These are phyloP conservation scores for Myripristis jacobus DNA, from an alignment of 2,797 vertebrate species.

Conservation along the genomic window DNA sequence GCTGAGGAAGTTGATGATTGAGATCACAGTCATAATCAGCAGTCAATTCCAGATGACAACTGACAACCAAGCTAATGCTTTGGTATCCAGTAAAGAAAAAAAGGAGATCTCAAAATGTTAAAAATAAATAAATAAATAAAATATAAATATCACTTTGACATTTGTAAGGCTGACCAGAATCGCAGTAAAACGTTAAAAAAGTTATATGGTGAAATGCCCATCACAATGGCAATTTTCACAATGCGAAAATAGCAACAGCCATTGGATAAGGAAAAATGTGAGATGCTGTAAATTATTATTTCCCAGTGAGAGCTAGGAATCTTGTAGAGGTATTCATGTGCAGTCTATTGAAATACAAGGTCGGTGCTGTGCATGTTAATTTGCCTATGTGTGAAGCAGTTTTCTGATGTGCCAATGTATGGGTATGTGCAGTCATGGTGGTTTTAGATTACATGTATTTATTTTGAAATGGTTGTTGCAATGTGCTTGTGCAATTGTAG, in stretches of 20 bases:
- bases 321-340: not conserved
- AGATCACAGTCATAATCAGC: slow-evolving; percentile 44
- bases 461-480: slow-evolving; percentile 3
- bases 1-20: slow-evolving; percentile 71
- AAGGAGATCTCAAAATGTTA: not conserved
- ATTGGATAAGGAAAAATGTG: not conserved
- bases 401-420: slow-evolving; percentile 1
- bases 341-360: not conserved
- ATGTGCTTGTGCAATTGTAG: slow-evolving; percentile 46
- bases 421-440: slow-evolving; percentile 11
- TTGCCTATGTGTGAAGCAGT: not conserved
- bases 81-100: not conserved
- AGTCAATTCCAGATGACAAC: slow-evolving; percentile 63
- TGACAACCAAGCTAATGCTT: slow-evolving; percentile 14
- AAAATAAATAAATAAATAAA: not conserved
- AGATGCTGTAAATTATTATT: not conserved
- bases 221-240: not conserved
- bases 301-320: not conserved
- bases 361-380: not conserved
- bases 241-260: not conserved
- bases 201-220: not conserved
- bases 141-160: not conserved
- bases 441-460: slow-evolving; percentile 14
- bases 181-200: too few species aligned
- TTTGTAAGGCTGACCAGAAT: not conserved